Conservation (phyloP, 1,140 invertebrate species). For the Planococcus citri region DNA sequence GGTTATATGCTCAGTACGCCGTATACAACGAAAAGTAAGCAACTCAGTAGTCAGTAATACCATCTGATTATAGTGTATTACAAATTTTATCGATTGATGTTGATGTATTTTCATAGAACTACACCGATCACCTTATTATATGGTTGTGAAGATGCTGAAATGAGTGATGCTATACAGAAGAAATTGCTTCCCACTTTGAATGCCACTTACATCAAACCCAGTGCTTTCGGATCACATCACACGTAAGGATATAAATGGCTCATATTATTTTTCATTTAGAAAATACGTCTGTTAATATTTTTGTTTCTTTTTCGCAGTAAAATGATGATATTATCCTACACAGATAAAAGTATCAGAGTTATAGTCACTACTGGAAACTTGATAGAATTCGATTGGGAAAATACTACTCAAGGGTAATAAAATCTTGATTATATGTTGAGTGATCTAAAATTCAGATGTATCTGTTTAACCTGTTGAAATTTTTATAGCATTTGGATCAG, state of each 20-base stretch:
- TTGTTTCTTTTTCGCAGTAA: conserved; percentile 46
- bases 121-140: conserved; percentile 66
- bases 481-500: conserved; percentile 22
- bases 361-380: conserved; percentile 88
- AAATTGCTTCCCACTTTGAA: conserved; percentile 45
- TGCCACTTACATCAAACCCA: conserved; percentile 56
- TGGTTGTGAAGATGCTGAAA: conserved; percentile 52
- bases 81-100: not conserved
- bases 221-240: conserved; percentile 78
- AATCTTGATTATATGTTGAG: conserved; percentile 23
- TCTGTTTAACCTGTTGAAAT: not conserved
- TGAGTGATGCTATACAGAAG: not conserved
- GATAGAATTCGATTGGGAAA: conserved; percentile 80
- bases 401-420: conserved; percentile 77
- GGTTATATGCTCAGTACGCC: conserved; percentile 68
- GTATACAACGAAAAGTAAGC: conserved; percentile 51
- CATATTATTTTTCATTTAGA: conserved; percentile 19
- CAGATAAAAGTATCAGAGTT: conserved; percentile 65
- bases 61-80: not conserved
- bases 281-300: too few relatives aligned
- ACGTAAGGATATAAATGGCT: conserved; percentile 46
- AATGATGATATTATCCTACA: conserved; percentile 77
- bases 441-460: not conserved
- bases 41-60: conserved; percentile 19
- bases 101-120: conserved; percentile 37